Base-by-base conservation (phyloP, 2,888 invertebrate species). In the Heteropelma amictum region DNA sequence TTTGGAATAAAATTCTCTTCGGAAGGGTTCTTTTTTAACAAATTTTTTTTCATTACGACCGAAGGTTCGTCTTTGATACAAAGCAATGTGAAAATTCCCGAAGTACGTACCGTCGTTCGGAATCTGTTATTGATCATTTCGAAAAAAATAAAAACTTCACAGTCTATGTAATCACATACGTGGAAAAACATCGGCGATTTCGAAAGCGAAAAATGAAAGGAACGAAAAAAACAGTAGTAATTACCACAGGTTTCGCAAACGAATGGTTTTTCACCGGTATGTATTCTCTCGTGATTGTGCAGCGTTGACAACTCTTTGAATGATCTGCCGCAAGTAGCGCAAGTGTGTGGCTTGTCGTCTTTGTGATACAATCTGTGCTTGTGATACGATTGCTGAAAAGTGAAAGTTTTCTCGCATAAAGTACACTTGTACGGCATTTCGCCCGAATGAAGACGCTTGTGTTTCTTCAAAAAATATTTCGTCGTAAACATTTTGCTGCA, bases 311-410 rank as follows among this genome's bases (percentile, higher is more conserved):
- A 90, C 88, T 96, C 96, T 86, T 96, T 96, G 86, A 96, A 96
- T 26, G 95, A 93, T 76, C 96, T 91, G 0, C 95, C 95, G 86
- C 96, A 96, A 81, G 93, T 94, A 58, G 87, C 90, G 83, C 96
- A 96, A 1, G 92, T 91, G 75, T 91, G 91, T 0, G 96, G 96
- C 84, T 96, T 96, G 82, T 96, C 96, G 83, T 95, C 95, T 74
- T 94, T 95, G 86, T 96, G 96, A 86, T 96, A 96, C 58, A 96
- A 90, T 85, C 96, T 92, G 89, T 96, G 96, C 86, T 96, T 96
- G 88, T 96, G 96, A 88, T 95, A 96, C 0, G 96, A 96, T 84
- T 96, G 96, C 90, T 96, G 96, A 90, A 96, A 96, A 56, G 96
- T 96, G 89, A 96, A 96, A 8, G 94, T 95, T 87, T 96, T 95